Conservation (phyloP, 2,113 vertebrate species). For the Lasiurus borealis region DNA sequence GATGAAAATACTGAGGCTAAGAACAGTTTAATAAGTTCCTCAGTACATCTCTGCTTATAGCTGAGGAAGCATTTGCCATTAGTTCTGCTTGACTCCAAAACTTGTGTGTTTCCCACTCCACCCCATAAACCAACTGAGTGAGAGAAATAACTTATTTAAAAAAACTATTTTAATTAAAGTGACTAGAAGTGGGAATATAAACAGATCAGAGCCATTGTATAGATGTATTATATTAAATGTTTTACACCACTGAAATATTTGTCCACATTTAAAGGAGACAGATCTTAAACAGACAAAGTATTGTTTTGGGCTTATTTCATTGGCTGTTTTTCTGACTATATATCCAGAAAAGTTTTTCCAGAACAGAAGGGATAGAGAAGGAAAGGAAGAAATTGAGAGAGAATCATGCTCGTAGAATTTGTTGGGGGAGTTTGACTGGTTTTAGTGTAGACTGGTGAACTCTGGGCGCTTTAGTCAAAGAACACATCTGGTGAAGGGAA, state of each 20-base stretch:
- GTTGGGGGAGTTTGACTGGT: background rate
- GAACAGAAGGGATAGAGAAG: background rate
- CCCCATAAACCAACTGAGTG: background rate
- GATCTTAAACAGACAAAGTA: background rate
- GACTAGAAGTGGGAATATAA: background rate
- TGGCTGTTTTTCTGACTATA: background rate
- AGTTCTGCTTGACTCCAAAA: background rate
- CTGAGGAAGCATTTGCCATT: background rate
- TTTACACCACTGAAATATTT: background rate
- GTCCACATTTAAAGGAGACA: background rate
- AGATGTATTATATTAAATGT: background rate
- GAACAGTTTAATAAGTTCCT: background rate
- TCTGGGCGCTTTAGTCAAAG: background rate
- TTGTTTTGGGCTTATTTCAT: background rate
- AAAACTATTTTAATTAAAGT: slow-evolving; percentile 30
- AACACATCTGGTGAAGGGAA: background rate
- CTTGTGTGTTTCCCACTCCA: background rate
- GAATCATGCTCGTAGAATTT: background rate
- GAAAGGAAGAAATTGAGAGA: background rate
- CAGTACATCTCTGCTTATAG: background rate
- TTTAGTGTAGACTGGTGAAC: background rate
- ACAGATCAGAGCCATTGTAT: background rate
- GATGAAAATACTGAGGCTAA: background rate
- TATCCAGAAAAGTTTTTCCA: slow-evolving; percentile 3
- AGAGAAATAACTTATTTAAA: background rate